Base-by-base conservation (phyloP, 1,140 invertebrate species). In the Drosophila ogumai region DNA sequence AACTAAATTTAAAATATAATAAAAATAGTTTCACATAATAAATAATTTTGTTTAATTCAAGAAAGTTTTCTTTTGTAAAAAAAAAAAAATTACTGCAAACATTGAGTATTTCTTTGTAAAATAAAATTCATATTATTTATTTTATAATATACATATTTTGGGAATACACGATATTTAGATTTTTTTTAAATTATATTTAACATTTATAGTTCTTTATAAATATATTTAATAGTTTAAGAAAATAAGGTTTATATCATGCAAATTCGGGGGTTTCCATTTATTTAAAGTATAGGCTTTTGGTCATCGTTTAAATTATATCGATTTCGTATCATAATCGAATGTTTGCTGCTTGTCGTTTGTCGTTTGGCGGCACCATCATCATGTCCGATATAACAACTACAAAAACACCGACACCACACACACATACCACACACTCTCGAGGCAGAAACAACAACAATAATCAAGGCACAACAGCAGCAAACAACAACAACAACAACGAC, bases 251-350 rank as follows among this genome's bases (percentile, higher is more conserved):
- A 1, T 31, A 1, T 17, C 0, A 9, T 15, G 6, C 0, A 13
- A 54, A 15, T 15, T 15, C 7, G 4, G 7, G 7, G 3, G 0
- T 22, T 54, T 10, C 6, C 36, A 43, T 25, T 12, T 1, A 50
- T 40, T 31, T 61, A 12, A 19, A 38, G 36, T 54, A 25, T 41
- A 55, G 13, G 32, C 43, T 44, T 36, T 68, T 79, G 82, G 84
- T 67, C 84, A 88, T 81, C 85, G 81, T 88, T 90, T 90, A 90
- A 90, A 90, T 90, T 90, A 90, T 90, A 90, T 90, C 85, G 85
- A 90, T 90, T 90, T 90, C 85, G 85, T 90, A 90, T 90, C 81
- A 90, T 90, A 90, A 90, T 90, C 85, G 88, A 90, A 90, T 90
- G 85, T 90, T 90, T 90, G 85, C 81, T 76, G 85, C 85, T 90